phyloP scores from a whole-genome alignment of 2,888 invertebrate genomes.

The Nephrocerus scutellatus region DNA sequence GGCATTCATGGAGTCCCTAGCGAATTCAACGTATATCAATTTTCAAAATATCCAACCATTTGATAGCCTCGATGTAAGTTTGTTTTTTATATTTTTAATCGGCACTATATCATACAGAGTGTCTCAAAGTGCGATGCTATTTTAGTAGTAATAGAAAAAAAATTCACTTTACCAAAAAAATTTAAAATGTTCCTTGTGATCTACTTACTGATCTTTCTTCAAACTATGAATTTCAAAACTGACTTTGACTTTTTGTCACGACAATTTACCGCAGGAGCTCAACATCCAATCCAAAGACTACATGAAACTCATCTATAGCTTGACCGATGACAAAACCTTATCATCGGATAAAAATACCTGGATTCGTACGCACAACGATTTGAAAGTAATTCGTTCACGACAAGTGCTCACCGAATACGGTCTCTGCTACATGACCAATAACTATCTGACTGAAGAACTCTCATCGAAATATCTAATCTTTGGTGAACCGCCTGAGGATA shows the following conservation, averaged over 20 bases:
- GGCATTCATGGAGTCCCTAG: conserved; percentile 41
- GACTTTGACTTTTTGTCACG: not conserved
- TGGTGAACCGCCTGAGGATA: conserved; percentile 27
- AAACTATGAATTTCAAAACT: not conserved
- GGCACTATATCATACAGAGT: too few relatives aligned
- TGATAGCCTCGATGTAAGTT: conserved; percentile 28
- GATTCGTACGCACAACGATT: conserved; percentile 30
- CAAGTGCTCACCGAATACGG: conserved; percentile 46
- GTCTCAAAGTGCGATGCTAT: too few relatives aligned
- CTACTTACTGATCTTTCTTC: too few relatives aligned
- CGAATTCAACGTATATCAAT: conserved; percentile 43
- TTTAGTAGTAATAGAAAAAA: too few relatives aligned
- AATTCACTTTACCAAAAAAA: too few relatives aligned
- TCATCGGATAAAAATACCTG: conserved; percentile 22
- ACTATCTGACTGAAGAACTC: conserved; percentile 29
- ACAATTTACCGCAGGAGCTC: conserved; percentile 23
- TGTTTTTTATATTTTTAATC: too few relatives aligned
- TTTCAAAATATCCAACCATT: conserved; percentile 38
- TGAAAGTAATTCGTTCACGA: conserved; percentile 25
- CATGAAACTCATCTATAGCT: conserved; percentile 43
- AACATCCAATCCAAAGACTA: conserved; percentile 36
- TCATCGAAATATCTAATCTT: conserved; percentile 35
- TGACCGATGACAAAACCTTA: conserved; percentile 34
- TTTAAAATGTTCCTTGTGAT: too few relatives aligned
- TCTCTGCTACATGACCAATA: conserved; percentile 42